A percentile compares a stretch with the other conserved stretches of the same genome.
These are phyloP conservation scores for Flexamia atlantica DNA, from an alignment of 2,888 invertebrate species.

Conservation along the genomic window DNA sequence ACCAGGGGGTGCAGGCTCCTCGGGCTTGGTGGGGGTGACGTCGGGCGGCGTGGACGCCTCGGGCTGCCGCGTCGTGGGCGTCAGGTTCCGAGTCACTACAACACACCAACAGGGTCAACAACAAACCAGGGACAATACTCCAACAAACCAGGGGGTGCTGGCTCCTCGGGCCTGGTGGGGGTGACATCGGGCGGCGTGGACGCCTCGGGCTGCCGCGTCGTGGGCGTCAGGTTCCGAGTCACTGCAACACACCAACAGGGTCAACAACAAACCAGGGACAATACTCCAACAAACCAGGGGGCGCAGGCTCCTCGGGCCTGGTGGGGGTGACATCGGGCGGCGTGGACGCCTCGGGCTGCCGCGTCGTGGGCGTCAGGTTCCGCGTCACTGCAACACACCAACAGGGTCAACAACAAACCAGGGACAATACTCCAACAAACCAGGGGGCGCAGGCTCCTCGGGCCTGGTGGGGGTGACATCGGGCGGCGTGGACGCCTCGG, in stretches of 20 bases:
- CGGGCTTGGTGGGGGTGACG: slow-evolving; percentile 69
- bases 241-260: no score
- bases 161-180: slow-evolving; percentile 72
- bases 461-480: slow-evolving; percentile 71
- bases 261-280: no score
- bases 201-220: slow-evolving; percentile 73
- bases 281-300: no score
- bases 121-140: no score
- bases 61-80: slow-evolving; percentile 73
- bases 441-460: slow-evolving; percentile 72
- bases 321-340: slow-evolving; percentile 72
- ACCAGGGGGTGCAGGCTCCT: slow-evolving; percentile 73
- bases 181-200: slow-evolving; percentile 73
- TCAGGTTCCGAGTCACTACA: slow-evolving; percentile 84
- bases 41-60: slow-evolving; percentile 74
- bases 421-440: no score
- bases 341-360: slow-evolving; percentile 72
- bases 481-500: slow-evolving; percentile 73
- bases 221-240: slow-evolving; percentile 81
- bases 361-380: slow-evolving; percentile 77
- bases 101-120: no score
- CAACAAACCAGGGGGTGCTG: slow-evolving; percentile 71
- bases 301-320: slow-evolving; percentile 73
- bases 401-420: no score
- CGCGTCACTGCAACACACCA: slow-evolving; percentile 86